Evolutionary conservation across 1,140 invertebrate species (phyloP).

Genomic region (Lasioglossum albipes): DNA sequence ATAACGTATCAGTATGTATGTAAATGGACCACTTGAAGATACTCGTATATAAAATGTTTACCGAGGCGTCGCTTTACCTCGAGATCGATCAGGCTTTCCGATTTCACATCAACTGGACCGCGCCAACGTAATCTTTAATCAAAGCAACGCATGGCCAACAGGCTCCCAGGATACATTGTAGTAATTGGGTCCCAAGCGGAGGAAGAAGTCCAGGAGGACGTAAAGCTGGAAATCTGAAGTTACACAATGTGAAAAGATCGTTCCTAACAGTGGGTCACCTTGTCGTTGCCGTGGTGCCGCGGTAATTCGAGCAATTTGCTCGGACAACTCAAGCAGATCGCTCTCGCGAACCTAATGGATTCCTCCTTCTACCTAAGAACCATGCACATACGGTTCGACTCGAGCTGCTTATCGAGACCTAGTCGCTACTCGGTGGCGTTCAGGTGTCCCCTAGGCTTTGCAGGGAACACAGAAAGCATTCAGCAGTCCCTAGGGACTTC

Average conservation of each 20-base stretch:
- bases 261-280: slow-evolving; percentile 20
- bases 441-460: too few species aligned
- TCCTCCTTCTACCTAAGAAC: slow-evolving; percentile 46
- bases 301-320: slow-evolving; percentile 44
- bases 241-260: slow-evolving; percentile 15
- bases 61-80: neutral
- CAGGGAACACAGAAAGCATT: too few species aligned
- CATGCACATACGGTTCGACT: neutral
- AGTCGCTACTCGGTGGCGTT: too few species aligned
- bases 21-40: neutral
- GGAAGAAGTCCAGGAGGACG: too few species aligned
- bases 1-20: neutral
- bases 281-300: slow-evolving; percentile 31
- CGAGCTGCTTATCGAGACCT: slow-evolving; percentile 16
- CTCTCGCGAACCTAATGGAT: slow-evolving; percentile 44
- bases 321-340: slow-evolving; percentile 31
- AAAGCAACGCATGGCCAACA: too few species aligned
- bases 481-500: too few species aligned
- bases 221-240: neutral
- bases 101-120: too few species aligned
- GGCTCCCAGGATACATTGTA: neutral
- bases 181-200: neutral
- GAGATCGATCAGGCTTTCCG: neutral
- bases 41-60: neutral
- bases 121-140: too few species aligned